Base-by-base conservation (phyloP, 1,140 invertebrate genomes). In the Parasteatoda tepidariorum region DNA sequence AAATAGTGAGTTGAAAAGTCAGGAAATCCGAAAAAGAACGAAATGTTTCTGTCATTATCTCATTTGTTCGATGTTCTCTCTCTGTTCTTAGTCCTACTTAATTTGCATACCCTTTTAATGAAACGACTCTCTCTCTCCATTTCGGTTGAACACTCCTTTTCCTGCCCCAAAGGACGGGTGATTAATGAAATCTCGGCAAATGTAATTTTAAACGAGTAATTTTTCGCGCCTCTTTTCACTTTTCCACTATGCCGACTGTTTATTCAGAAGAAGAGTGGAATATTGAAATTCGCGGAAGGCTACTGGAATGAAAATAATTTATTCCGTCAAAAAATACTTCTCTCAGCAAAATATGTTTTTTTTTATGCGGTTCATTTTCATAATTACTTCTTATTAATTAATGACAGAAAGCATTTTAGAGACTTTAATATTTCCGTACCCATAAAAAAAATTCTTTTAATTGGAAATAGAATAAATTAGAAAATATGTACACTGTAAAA, bases 121-220 rank as follows among this genome's bases (percentile, higher is more conserved):
- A 79, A 79, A 79, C 74, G 54, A 61, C 59, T 34, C 38, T 48
- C 18, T 48, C 38, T 18, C n/a, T 48, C 9, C 18, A 9, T 18
- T 48, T 48, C 4, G 38, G 38, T 48, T 59, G 30, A 74, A 74
- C 54, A 41, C 73, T 67, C 61, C 33, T 33, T 34, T 54, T 70
- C 24, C 38, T 71, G 18, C 70, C 73, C 73, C 68, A 55, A 57
- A 71, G 73, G 55, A 28, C 30, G n/a, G 54, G 76, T 79, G 76
- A 79, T 79, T 79, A 79, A 79, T 79, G 76, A 79, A 79, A 79
- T 79, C 64, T 54, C 41, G 24, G 62, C 54, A 79, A 79, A 79
- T 68, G 76, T 79, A 79, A 79, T 79, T 79, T 79, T 79, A 79
- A 79, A 54, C 62, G 64, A 30, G 48, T 79, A 79, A 66, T 79